These are phyloP conservation scores for Fukomys damarensis DNA, from an alignment of 2,113 vertebrate species.

Conservation along the genomic window DNA sequence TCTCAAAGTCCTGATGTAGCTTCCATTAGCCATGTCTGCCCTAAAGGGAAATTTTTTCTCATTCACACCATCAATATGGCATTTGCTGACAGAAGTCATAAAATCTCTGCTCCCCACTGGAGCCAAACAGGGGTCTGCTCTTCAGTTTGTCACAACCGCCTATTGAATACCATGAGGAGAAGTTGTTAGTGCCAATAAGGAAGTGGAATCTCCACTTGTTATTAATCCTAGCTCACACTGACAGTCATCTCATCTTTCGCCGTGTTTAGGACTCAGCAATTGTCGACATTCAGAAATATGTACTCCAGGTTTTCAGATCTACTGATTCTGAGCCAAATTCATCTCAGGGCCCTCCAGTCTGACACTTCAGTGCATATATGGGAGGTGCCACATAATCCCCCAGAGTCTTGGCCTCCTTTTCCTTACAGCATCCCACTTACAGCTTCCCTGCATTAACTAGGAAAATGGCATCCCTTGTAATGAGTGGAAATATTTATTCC, in stretches of 20 bases:
- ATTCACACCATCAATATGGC: neutral
- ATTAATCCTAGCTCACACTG: neutral
- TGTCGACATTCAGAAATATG: neutral
- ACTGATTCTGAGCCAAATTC: neutral
- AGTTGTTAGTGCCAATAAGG: neutral
- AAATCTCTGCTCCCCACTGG: neutral
- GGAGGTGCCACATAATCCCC: neutral
- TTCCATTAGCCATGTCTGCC: neutral
- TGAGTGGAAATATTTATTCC: constrained; percentile 70
- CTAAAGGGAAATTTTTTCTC: neutral
- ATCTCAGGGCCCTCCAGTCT: neutral
- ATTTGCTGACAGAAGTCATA: neutral
- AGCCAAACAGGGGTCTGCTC: neutral
- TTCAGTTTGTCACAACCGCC: neutral
- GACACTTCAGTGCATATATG: neutral
- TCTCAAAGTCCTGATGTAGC: neutral
- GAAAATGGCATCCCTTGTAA: constrained; percentile 58
- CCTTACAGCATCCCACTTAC: neutral
- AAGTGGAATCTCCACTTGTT: neutral
- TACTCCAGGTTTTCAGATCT: neutral
- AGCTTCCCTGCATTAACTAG: constrained; percentile 36
- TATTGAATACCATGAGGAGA: neutral
- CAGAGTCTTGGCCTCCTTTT: constrained; percentile 47
- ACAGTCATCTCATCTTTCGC: neutral
- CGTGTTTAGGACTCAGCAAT: neutral